Conservation (phyloP, 2,797 vertebrate species). For the Alfaro cultratus region DNA sequence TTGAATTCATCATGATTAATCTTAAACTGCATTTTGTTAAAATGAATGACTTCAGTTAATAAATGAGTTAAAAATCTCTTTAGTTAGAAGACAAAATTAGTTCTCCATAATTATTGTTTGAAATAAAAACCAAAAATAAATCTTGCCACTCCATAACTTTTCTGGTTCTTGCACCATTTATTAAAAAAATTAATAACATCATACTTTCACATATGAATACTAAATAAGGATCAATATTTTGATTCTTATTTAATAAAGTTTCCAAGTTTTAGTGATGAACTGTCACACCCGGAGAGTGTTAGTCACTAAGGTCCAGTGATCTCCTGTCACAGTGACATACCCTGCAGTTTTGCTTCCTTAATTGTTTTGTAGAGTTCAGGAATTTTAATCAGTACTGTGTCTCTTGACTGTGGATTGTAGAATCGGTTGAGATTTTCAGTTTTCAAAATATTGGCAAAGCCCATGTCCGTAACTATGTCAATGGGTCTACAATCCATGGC, state of each 20-base stretch:
- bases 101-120: not conserved
- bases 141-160: not conserved
- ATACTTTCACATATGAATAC: no score
- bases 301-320: no score
- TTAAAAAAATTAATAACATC: no score
- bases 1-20: not conserved
- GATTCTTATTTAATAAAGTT: no score
- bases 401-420: not conserved
- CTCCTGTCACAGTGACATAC: no score
- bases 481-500: not conserved
- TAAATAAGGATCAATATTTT: no score
- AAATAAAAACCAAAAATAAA: not conserved
- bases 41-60: not conserved
- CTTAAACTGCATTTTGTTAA: not conserved
- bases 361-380: not conserved
- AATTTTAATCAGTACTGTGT: not conserved
- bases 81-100: not conserved
- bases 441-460: not conserved
- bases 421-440: not conserved
- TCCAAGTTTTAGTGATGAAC: no score
- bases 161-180: not conserved
- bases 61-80: not conserved
- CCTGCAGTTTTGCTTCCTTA: not conserved
- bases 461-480: not conserved
- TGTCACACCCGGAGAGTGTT: no score